phyloP scores from a whole-genome alignment of 2,888 invertebrate genomes.

The Mesoligia furuncula region DNA sequence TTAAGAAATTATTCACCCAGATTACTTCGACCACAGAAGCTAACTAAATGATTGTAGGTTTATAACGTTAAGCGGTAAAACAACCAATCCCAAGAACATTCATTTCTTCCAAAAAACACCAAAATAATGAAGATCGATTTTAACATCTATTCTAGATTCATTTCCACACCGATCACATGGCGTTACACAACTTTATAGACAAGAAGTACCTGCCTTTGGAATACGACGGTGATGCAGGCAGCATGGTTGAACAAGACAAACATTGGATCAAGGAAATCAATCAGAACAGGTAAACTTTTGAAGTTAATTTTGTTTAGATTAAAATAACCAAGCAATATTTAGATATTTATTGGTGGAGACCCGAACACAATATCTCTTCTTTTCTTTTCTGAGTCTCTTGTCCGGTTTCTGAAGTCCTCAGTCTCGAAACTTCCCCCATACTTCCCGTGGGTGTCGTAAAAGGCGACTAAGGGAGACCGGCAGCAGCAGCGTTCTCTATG shows the following conservation, averaged over 20 bases:
- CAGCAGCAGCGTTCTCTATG: too few species aligned
- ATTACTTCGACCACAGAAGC: not conserved
- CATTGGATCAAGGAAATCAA: conserved; percentile 84
- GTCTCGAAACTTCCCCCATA: too few species aligned
- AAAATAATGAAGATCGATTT: not conserved
- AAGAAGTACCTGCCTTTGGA: conserved; percentile 92
- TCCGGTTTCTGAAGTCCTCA: not conserved
- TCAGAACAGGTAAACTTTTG: conserved; percentile 45
- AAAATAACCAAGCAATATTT: not conserved
- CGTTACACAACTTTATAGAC: conserved; percentile 90
- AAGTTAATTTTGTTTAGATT: not conserved
- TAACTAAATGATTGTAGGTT: not conserved
- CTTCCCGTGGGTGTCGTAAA: too few species aligned
- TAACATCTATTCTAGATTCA: conserved; percentile 88
- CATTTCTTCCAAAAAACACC: not conserved
- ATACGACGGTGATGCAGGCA: conserved; percentile 91
- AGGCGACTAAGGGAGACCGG: too few species aligned
- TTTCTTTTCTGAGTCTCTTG: not conserved
- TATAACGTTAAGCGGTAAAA: too few species aligned
- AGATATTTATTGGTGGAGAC: not conserved
- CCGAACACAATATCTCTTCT: not conserved
- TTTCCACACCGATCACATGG: conserved; percentile 91
- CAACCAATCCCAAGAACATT: not conserved
- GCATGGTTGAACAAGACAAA: conserved; percentile 88
- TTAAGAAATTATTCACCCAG: not conserved